These are phyloP conservation scores for Ostrea denselamellosa DNA, from an alignment of 1,140 invertebrate species.

Conservation along the genomic window DNA sequence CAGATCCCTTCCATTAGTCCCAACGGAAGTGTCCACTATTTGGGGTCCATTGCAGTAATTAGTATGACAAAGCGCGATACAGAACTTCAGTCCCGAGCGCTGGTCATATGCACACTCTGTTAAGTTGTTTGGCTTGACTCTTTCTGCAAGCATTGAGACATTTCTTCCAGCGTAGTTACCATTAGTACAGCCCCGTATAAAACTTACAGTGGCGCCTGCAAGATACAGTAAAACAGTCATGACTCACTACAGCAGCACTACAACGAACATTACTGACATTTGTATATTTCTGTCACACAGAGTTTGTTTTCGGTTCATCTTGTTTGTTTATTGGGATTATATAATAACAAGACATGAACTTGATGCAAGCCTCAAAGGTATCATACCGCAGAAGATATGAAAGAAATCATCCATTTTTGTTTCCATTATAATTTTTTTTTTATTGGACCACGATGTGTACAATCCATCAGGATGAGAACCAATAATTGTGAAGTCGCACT, in stretches of 20 bases:
- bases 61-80: not conserved
- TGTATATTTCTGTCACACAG: too few species aligned
- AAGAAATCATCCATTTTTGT: too few species aligned
- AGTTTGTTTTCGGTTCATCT: too few species aligned
- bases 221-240: not conserved
- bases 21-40: not conserved
- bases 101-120: not conserved
- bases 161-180: not conserved
- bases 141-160: not conserved
- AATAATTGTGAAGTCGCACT: too few species aligned
- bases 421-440: too few species aligned
- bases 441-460: too few species aligned
- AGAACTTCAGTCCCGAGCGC: not conserved
- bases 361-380: too few species aligned
- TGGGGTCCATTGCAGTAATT: slow-evolving; percentile 16
- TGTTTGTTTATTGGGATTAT: too few species aligned
- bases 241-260: not conserved
- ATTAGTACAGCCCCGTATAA: not conserved
- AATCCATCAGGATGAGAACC: too few species aligned
- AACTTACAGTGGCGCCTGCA: slow-evolving; percentile 10
- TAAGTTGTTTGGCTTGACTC: not conserved
- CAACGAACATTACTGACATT: not conserved
- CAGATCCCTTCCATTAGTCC: not conserved
- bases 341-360: too few species aligned
- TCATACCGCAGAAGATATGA: too few species aligned